Evolutionary conservation across 2,888 invertebrate species (phyloP).

Genomic region (Lycaena phlaeas): DNA sequence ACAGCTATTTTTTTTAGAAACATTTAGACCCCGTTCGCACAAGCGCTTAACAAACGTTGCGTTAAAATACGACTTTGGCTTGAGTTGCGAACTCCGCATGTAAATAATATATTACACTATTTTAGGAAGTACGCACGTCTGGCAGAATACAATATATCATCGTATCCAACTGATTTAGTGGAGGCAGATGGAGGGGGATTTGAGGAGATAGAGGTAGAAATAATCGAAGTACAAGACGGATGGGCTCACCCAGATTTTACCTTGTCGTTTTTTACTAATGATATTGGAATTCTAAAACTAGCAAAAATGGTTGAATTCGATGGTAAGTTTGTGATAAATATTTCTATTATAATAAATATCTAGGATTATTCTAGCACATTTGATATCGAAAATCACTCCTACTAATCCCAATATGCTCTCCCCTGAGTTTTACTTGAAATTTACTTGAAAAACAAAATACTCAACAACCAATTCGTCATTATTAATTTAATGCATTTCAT

Average conservation of each 20-base stretch:
- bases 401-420: too few species aligned
- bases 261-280: constrained; percentile 19
- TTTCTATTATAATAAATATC: too few species aligned
- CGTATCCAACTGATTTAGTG: constrained; percentile 30
- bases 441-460: too few species aligned
- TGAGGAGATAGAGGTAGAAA: constrained; percentile 13
- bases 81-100: too few species aligned
- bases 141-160: constrained; percentile 38
- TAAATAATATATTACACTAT: neutral
- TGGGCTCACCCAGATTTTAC: constrained; percentile 26
- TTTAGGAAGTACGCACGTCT: constrained; percentile 26
- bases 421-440: too few species aligned
- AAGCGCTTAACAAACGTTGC: too few species aligned
- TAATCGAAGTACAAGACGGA: constrained; percentile 14
- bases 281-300: constrained; percentile 35
- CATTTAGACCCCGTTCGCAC: too few species aligned
- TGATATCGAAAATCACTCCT: too few species aligned
- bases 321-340: constrained; percentile 28
- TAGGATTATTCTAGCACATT: too few species aligned
- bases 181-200: constrained; percentile 25
- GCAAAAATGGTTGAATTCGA: constrained; percentile 30
- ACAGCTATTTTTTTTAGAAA: neutral
- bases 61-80: too few species aligned
- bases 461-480: too few species aligned
- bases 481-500: too few species aligned